Evolutionary conservation across 2,888 invertebrate genomes (phyloP), one percentile per base, ranked within the genome.

Genomic region (Lasioglossum lativentre): DNA sequence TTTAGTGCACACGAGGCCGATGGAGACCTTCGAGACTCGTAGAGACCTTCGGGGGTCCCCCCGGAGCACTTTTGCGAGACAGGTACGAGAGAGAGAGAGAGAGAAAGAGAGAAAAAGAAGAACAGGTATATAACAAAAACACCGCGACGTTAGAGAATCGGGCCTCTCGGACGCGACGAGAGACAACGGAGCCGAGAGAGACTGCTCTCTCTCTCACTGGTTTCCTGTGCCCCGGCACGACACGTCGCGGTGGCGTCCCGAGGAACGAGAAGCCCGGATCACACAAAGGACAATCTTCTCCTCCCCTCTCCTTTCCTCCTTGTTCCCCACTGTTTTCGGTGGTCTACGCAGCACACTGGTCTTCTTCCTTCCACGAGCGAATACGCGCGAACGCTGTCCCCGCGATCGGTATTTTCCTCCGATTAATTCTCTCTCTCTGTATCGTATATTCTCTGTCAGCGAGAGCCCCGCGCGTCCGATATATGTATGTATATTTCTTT

Each of bases 241-340:
- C 83, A 82, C 86, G 88, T 79, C 87, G 85, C 81, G 77, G 87
- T 74, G 78, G 75, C 85, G 88, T 83, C 83, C 85, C 87, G 70
- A 81, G 78, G 83, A 85, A 80, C 86, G 75, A 86, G 80, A 84
- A 85, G 71, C 85, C 66, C 86, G 38, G 82, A 89, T 89, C 88
- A 75, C 90, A 84, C 90, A 83, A 85, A 89, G 87, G 85, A 89
- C 78, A 87, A 82, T 87, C 88, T 78, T 80, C 88, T 14, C 75
- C 68, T 80, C 82, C 81, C 63, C 73, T 40, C 70, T 76, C 27
- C 27, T 73, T 74, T 63, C 68, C 77, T 75, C 71, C 80, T 71
- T 81, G 74, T 70, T 80, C 52, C 52, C 72, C 56, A 52, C 52
- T 52, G 52, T 52, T 52, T 52, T 52, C 52, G 52, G 52, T 8